Conservation (phyloP, 2,113 vertebrate genomes). For the Natator depressus region DNA sequence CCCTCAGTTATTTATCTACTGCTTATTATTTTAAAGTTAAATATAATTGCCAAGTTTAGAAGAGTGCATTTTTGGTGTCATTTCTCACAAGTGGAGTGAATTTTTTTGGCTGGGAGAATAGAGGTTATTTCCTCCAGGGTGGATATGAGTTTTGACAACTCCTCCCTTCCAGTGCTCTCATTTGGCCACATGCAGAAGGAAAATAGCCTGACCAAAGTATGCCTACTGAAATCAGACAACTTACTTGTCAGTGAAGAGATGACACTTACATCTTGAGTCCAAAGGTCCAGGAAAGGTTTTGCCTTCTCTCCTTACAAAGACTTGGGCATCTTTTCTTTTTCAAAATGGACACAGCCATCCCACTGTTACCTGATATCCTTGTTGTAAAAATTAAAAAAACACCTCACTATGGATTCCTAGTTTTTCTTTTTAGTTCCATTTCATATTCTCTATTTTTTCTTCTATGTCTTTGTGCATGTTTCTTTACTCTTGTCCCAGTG, state of each 20-base stretch:
- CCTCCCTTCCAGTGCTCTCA: not conserved
- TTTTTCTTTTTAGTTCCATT: not conserved
- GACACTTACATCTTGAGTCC: not conserved
- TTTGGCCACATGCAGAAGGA: not conserved
- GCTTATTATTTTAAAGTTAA: not conserved
- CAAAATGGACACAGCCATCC: not conserved
- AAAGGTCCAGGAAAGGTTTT: not conserved
- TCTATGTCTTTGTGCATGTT: not conserved
- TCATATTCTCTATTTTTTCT: slow-evolving; percentile 31
- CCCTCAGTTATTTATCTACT: not conserved
- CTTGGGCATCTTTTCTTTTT: not conserved
- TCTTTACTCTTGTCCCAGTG: not conserved
- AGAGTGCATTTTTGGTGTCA: not conserved
- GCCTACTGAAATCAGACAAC: not conserved
- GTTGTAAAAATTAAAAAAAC: not conserved
- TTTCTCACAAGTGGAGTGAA: not conserved
- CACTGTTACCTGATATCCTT: fast-evolving
- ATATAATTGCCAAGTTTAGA: not conserved
- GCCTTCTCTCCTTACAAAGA: not conserved
- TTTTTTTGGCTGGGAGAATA: not conserved
- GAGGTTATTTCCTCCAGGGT: fast-evolving
- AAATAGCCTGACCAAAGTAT: not conserved
- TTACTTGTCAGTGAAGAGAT: not conserved
- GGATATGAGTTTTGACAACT: not conserved
- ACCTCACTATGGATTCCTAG: slow-evolving; percentile 16